phyloP scores from a whole-genome alignment of 1,140 invertebrate species.

The Drosophila paulistorum region DNA sequence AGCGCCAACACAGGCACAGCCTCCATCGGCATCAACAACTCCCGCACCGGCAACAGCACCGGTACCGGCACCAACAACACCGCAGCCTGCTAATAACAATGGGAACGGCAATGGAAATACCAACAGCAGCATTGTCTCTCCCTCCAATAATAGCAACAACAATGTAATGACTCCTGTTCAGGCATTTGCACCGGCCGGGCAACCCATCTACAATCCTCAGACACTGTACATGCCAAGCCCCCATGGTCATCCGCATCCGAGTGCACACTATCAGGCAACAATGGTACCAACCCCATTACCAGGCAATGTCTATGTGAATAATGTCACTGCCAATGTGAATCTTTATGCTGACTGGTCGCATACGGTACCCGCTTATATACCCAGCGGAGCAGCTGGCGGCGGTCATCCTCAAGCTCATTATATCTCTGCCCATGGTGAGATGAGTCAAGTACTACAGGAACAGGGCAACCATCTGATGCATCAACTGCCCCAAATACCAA shows the following conservation, averaged over 20 bases:
- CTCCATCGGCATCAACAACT: constrained; percentile 42
- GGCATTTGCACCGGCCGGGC: constrained; percentile 33
- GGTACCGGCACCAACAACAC: constrained; percentile 55
- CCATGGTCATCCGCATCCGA: constrained; percentile 63
- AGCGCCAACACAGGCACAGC: constrained; percentile 27
- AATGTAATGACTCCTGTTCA: constrained; percentile 47
- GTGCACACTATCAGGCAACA: constrained; percentile 69
- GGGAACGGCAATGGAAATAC: constrained; percentile 52
- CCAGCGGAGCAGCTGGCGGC: constrained; percentile 32
- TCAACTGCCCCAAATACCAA: constrained; percentile 49
- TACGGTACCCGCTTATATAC: constrained; percentile 53
- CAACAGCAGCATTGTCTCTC: constrained; percentile 51
- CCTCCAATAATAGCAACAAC: constrained; percentile 44
- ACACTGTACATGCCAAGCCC: constrained; percentile 51
- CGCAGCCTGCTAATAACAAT: constrained; percentile 50
- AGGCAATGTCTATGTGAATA: constrained; percentile 85
- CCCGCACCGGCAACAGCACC: constrained; percentile 55
- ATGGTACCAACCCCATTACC: constrained; percentile 79
- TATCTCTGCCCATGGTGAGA: constrained; percentile 56
- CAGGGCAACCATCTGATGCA: constrained; percentile 70
- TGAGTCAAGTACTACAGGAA: constrained; percentile 56
- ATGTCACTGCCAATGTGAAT: constrained; percentile 86
- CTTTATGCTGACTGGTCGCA: constrained; percentile 84
- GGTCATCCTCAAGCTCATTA: constrained; percentile 55
- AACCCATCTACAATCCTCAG: constrained; percentile 65